phyloP scores from a whole-genome alignment of 1,140 invertebrate genomes.

The Drosophila sproati region DNA sequence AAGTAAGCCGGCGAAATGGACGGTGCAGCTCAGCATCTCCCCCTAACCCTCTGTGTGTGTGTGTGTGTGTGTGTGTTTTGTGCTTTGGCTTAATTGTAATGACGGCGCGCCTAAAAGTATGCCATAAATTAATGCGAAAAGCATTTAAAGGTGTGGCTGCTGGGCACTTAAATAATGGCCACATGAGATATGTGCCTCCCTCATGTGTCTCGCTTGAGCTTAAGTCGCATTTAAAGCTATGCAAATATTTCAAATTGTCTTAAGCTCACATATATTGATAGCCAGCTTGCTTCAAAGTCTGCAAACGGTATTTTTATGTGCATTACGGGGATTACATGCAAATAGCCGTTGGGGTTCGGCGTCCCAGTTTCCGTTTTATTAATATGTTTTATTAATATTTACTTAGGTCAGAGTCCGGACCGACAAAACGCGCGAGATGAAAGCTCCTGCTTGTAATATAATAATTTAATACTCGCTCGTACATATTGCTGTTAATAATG shows the following conservation, averaged over 20 bases:
- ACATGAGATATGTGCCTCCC: constrained; percentile 31
- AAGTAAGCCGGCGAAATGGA: constrained; percentile 69
- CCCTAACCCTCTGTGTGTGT: neutral
- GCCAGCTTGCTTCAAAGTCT: constrained; percentile 18
- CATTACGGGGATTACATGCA: constrained; percentile 81
- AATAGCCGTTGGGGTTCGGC: constrained; percentile 64
- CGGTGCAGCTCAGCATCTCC: constrained; percentile 6
- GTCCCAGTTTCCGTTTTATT: constrained; percentile 68
- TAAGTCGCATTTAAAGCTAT: constrained; percentile 50
- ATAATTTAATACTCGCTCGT: constrained; percentile 8
- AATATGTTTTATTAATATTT: constrained; percentile 84
- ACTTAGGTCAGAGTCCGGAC: constrained; percentile 72
- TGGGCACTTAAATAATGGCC: constrained; percentile 50
- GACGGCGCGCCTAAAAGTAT: constrained; percentile 78
- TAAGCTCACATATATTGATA: constrained; percentile 35
- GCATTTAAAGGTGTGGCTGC: constrained; percentile 50
- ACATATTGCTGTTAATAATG: constrained; percentile 39
- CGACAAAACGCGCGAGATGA: constrained; percentile 50
- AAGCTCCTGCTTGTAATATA: constrained; percentile 66
- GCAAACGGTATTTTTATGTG: constrained; percentile 42
- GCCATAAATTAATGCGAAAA: constrained; percentile 72
- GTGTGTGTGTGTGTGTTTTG: neutral
- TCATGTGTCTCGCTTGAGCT: constrained; percentile 3
- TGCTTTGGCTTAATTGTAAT: constrained; percentile 72
- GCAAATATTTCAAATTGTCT: constrained; percentile 69